Conservation (phyloP, 2,113 vertebrate species). For the Carassius gibelio region DNA sequence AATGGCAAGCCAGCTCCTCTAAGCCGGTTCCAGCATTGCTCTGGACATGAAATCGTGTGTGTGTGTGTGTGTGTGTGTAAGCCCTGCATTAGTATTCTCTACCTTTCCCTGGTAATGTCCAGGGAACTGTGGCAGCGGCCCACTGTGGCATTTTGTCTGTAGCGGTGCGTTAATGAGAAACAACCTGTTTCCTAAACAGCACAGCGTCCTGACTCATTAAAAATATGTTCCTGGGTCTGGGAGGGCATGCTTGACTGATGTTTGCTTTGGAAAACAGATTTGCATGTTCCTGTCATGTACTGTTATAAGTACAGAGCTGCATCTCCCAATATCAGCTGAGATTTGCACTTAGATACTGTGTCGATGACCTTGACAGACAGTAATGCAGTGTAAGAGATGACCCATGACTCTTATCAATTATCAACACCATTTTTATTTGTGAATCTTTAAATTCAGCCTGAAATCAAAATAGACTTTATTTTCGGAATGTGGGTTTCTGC, state of each 20-base stretch:
- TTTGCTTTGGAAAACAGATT: conserved; percentile 25
- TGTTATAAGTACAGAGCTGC: not conserved
- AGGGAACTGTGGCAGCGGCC: conserved; percentile 42
- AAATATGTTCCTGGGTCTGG: conserved; percentile 37
- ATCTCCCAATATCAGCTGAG: not conserved
- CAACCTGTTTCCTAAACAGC: conserved; percentile 56
- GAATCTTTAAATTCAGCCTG: not conserved
- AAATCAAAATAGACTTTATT: not conserved
- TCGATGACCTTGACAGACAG: conserved; percentile 59
- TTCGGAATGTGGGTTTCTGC: not conserved
- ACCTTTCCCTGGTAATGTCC: conserved; percentile 38
- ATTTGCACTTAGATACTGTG: conserved; percentile 35
- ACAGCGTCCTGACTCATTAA: conserved; percentile 45
- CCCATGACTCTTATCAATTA: not conserved
- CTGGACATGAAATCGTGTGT: conserved; percentile 9
- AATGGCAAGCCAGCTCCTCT: conserved; percentile 27
- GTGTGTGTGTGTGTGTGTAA: not conserved
- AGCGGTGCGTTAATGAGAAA: conserved; percentile 60
- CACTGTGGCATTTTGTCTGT: conserved; percentile 53
- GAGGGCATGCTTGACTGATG: conserved; percentile 25
- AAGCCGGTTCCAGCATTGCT: conserved; percentile 28
- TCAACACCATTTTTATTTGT: not conserved
- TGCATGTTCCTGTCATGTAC: not conserved
- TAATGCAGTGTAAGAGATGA: conserved; percentile 15
- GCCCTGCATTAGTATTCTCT: conserved; percentile 51